Base-by-base conservation (phyloP, 2,797 vertebrate species). In the Pachyuromys duprasi region DNA sequence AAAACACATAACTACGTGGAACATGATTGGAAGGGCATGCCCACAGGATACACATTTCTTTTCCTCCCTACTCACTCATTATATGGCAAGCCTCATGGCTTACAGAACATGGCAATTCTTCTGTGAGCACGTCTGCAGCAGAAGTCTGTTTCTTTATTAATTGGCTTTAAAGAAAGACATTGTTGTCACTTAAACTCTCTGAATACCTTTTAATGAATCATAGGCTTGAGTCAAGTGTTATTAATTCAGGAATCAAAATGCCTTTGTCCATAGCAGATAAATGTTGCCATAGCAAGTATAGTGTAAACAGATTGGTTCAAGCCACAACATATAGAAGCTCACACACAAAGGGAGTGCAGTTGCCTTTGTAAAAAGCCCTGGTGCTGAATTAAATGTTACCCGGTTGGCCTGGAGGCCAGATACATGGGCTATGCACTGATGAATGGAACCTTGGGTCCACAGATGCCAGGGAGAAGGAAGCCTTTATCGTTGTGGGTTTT, bases 401-500 rank as follows among this genome's bases (percentile, higher is more conserved):
- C 96, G 96, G 95, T 98, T 96, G 98, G 98, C 89, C 97, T 98
- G 96, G 90, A 91, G 93, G 94, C 82, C 14, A 92, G 90, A 42
- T 18, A 13, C 18, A 49, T 12, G 42, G 70, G 42, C 69, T 93
- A 82, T 13, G 0, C 11, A 78, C 93, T 89, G 80, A 91, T 82
- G 79, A 97, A 95, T 95, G 33, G 18, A 17, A 86, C 78, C 97
- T 97, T 98, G 99, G 98, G 98, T 98, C 98, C 99, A 98, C 98
- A 97, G 98, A 98, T 98, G 97, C 97, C 96, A 98, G 97, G 98
- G 98, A 99, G 98, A 98, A 98, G 98, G 98, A 98, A 98, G 98
- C 98, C 89, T 92, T 98, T 98, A 99, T 98, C 98, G 98, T 98
- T 97, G 97, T 97, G 98, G 98, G 93, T 97, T 99, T 97, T 99